Conservation (phyloP, 2,113 vertebrate genomes). For the Galeopterus variegatus region DNA sequence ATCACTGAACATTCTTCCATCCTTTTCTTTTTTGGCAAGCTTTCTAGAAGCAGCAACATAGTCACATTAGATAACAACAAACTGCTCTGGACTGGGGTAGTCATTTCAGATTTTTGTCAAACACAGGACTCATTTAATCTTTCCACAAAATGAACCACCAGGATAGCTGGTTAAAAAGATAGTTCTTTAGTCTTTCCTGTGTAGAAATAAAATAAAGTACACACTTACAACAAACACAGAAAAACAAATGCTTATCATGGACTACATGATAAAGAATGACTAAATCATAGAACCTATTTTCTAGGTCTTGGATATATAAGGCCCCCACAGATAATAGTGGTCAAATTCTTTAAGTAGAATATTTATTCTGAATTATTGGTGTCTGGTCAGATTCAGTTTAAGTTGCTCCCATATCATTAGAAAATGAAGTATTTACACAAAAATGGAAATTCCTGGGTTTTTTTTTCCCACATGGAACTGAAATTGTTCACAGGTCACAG, state of each 20-base stretch:
- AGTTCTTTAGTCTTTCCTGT: not conserved
- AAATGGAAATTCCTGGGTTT: conserved; percentile 49
- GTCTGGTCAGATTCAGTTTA: conserved; percentile 70
- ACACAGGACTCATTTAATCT: not conserved
- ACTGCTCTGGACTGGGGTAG: not conserved
- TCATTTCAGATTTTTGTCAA: conserved; percentile 24
- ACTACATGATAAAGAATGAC: not conserved
- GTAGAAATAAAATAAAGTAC: not conserved
- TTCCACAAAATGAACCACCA: not conserved
- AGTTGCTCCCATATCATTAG: conserved; percentile 53
- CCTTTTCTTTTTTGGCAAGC: not conserved
- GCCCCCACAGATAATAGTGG: conserved; percentile 67
- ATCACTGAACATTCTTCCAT: not conserved
- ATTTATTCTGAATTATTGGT: conserved; percentile 73
- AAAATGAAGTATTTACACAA: conserved; percentile 74
- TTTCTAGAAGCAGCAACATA: not conserved
- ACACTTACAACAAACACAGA: not conserved
- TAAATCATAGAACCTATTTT: conserved; percentile 64
- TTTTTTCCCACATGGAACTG: not conserved
- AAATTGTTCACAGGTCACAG: conserved; percentile 49
- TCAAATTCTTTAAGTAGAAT: conserved; percentile 71
- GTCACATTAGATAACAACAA: conserved; percentile 32
- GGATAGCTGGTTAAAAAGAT: not conserved
- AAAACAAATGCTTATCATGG: not conserved
- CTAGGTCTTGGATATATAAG: conserved; percentile 45